Evolutionary conservation across 2,888 invertebrate genomes (phyloP), one percentile per base, ranked within the genome.

Genomic region (Cephus pygmeus): DNA sequence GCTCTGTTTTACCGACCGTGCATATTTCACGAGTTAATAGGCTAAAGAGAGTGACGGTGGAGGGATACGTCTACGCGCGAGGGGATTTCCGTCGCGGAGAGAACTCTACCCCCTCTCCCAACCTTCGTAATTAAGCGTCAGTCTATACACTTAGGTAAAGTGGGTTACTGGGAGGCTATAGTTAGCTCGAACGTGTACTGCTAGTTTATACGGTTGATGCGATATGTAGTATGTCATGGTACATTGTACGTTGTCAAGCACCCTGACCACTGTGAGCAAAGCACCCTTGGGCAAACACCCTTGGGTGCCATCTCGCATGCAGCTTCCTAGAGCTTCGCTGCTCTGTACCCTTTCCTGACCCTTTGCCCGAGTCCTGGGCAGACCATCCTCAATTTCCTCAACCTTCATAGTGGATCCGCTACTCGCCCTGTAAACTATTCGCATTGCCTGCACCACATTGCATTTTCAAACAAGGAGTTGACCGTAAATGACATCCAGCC

Each of bases 51-150:
- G 56, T 3, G 56, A 56, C 56, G 56, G 23, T 23, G 56, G 56
- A 9, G 23, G 23, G 23, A 23, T 56, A 56, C 23, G 56, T 81
- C 77, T 75, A 69, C 69, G 78, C 36, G 77, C 31, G 75, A 75
- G 40, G 31, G 73, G 34, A 78, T 78, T 78, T 79, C 73, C 69
- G 79, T 81, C 77, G 78, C 69, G 77, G 76, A 78, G 81, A 83
- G 84, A 84, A 81, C 82, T 33, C 34, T 82, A 81, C 73, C 34
- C 75, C 79, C 81, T 80, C 78, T 79, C 79, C 82, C 81, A 77
- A 75, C 77, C 81, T 83, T 82, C 83, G 86, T 88, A 88, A 88
- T 88, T 88, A 86, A 88, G 86, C 84, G 79, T 77, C 81, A 83
- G 83, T 87, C 86, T 87, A 87, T 85, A 87, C 84, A 77, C 85